phyloP scores from a whole-genome alignment of 2,888 invertebrate genomes.

The Trissolcus japonicus region DNA sequence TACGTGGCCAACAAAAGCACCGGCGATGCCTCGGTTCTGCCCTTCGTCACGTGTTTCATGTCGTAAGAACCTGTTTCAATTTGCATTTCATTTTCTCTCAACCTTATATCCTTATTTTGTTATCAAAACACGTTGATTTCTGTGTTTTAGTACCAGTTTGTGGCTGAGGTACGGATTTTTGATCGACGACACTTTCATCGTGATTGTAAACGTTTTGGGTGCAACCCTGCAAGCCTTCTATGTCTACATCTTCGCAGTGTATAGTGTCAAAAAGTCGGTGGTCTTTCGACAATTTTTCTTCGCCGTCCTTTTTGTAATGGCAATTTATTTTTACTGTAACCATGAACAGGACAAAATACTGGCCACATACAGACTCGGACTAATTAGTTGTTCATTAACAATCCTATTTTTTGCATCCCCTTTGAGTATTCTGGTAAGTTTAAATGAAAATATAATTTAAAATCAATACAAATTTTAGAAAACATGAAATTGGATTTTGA shows the following conservation, averaged over 20 bases:
- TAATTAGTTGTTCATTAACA: constrained; percentile 84
- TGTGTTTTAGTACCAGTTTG: constrained; percentile 80
- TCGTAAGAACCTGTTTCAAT: constrained; percentile 78
- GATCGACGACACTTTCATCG: constrained; percentile 84
- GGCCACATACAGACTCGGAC: constrained; percentile 81
- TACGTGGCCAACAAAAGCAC: constrained; percentile 85
- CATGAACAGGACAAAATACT: constrained; percentile 78
- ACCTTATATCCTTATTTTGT: neutral
- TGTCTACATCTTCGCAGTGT: constrained; percentile 83
- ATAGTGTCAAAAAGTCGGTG: constrained; percentile 83
- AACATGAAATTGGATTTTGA: neutral
- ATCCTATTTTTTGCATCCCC: constrained; percentile 90
- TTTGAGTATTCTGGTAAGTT: constrained; percentile 82
- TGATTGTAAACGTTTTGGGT: constrained; percentile 87
- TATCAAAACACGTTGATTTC: neutral
- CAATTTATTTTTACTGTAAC: constrained; percentile 80
- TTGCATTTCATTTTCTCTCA: constrained; percentile 1
- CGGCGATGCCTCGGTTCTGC: constrained; percentile 85
- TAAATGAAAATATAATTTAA: no score
- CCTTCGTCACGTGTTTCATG: constrained; percentile 86
- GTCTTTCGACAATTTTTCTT: constrained; percentile 81
- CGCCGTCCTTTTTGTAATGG: constrained; percentile 78
- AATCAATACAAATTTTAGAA: no score
- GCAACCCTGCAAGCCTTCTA: constrained; percentile 84
- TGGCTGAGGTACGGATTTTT: constrained; percentile 89